Evolutionary conservation across 2,888 invertebrate species (phyloP).

Genomic region (Bugulina stolonifera): DNA sequence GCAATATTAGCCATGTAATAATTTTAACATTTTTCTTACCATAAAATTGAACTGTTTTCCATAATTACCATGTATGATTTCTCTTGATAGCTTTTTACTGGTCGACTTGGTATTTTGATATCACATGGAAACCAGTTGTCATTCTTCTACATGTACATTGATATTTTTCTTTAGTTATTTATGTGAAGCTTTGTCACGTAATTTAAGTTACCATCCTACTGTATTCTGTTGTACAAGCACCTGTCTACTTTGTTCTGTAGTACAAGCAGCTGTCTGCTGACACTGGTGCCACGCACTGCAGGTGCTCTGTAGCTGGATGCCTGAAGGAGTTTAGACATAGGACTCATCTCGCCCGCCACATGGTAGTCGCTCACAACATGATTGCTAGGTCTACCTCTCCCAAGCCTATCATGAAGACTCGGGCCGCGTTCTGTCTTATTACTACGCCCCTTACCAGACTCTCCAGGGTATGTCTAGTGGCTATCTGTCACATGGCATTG

Average conservation of each 20-base stretch:
- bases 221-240: neutral
- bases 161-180: no score
- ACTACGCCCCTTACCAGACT: conserved; percentile 84
- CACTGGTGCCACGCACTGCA: conserved; percentile 41
- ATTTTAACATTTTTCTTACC: no score
- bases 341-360: conserved; percentile 86
- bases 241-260: neutral
- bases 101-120: no score
- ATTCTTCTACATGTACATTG: no score
- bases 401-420: conserved; percentile 91
- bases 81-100: no score
- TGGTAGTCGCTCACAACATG: conserved; percentile 81
- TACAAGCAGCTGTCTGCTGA: conserved; percentile 24
- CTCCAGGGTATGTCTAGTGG: conserved; percentile 63
- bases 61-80: no score
- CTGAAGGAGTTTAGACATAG: conserved; percentile 93
- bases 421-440: conserved; percentile 90
- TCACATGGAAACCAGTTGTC: no score
- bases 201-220: neutral
- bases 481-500: no score
- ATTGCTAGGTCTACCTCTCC: conserved; percentile 70
- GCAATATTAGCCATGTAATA: no score
- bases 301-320: conserved; percentile 84
- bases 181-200: neutral
- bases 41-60: no score